These are phyloP conservation scores for Ophion obscuratus DNA, from an alignment of 2,888 invertebrate species.

Conservation along the genomic window DNA sequence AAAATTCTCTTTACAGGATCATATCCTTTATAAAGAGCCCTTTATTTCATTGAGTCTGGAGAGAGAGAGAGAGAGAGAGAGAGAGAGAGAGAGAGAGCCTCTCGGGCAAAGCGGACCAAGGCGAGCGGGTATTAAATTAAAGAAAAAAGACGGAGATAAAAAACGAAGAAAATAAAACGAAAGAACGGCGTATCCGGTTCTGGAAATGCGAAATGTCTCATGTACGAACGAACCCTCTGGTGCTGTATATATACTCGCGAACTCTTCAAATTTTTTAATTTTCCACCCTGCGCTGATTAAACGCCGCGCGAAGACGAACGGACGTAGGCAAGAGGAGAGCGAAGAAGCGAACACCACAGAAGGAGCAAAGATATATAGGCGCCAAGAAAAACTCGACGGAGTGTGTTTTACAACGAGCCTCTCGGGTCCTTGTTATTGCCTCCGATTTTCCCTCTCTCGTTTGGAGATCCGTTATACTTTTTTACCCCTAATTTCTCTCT, in stretches of 20 bases:
- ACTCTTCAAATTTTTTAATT: slow-evolving; percentile 67
- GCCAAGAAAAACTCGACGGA: neutral
- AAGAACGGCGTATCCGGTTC: slow-evolving; percentile 1
- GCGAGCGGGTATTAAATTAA: slow-evolving; percentile 36
- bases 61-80: neutral
- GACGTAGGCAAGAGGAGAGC: slow-evolving; percentile 11
- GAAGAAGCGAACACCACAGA: slow-evolving; percentile 11
- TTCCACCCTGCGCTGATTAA: slow-evolving; percentile 69
- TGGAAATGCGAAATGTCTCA: slow-evolving; percentile 31
- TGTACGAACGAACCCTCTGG: slow-evolving; percentile 8
- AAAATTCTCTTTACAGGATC: slow-evolving; percentile 33
- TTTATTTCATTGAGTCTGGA: slow-evolving; percentile 32
- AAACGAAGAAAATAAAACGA: slow-evolving; percentile 16
- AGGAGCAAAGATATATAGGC: slow-evolving; percentile 6
- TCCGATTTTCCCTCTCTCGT: slow-evolving; percentile 15
- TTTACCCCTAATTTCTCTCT: neutral
- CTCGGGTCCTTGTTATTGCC: slow-evolving; percentile 33
- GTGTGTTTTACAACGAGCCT: slow-evolving; percentile 29
- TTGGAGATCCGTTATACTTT: neutral
- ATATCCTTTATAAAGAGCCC: slow-evolving; percentile 26
- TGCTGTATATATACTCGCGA: slow-evolving; percentile 37
- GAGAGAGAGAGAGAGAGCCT: neutral
- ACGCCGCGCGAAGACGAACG: slow-evolving; percentile 43
- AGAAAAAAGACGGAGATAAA: slow-evolving; percentile 1
- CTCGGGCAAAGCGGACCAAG: slow-evolving; percentile 26